Evolutionary conservation across 2,113 vertebrate genomes (phyloP).

Genomic region (Callaeas wilsoni): DNA sequence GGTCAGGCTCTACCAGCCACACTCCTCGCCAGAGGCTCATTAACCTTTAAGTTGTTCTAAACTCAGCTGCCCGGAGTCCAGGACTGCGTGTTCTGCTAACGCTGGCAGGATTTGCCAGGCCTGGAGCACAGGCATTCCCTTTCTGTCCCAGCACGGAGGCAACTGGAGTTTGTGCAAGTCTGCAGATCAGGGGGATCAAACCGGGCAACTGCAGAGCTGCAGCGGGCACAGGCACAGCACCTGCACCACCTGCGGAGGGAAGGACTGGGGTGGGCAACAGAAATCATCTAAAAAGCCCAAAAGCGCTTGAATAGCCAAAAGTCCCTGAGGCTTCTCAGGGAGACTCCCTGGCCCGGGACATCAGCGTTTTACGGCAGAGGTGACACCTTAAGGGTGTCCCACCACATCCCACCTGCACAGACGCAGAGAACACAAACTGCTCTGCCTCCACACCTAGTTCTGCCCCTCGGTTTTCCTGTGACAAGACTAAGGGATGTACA

Average conservation of each 20-base stretch:
- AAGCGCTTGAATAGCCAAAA: too few species aligned
- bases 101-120: neutral
- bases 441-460: neutral
- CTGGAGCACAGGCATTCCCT: neutral
- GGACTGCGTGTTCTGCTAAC: neutral
- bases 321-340: neutral
- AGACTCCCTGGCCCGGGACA: neutral
- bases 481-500: too few species aligned
- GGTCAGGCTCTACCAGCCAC: neutral
- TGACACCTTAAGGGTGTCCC: neutral
- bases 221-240: neutral
- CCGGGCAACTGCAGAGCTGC: neutral
- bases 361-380: neutral
- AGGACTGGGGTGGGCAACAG: neutral
- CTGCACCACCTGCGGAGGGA: neutral
- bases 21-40: neutral
- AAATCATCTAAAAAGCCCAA: too few species aligned
- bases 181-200: neutral
- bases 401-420: neutral
- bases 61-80: neutral
- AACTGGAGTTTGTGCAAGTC: neutral
- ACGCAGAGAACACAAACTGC: neutral
- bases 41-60: neutral
- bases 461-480: rapidly evolving
- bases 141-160: neutral